A percentile compares a stretch with the other conserved stretches of the same genome.
phyloP scores from a whole-genome alignment of 2,888 invertebrate species.

The Cinara cedri region DNA sequence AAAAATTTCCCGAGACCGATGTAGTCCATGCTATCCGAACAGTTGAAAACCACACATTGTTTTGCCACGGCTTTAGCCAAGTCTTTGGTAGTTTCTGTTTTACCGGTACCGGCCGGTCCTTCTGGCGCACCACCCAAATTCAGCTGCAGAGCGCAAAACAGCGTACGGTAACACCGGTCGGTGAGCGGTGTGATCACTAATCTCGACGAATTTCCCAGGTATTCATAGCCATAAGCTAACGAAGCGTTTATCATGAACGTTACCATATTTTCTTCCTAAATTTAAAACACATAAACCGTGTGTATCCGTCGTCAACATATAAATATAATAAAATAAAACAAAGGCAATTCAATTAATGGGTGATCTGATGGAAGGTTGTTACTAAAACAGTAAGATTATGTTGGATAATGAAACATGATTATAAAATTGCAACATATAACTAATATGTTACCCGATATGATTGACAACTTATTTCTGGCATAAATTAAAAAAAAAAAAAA shows the following conservation, averaged over 20 bases:
- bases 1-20: constrained; percentile 95
- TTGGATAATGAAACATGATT: too few relatives aligned
- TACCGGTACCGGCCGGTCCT: constrained; percentile 87
- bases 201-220: constrained; percentile 85
- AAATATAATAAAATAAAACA: too few relatives aligned
- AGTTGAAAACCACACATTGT: constrained; percentile 96
- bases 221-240: constrained; percentile 90
- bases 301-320: too few relatives aligned
- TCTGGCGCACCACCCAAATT: constrained; percentile 77
- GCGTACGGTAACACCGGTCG: constrained; percentile 88
- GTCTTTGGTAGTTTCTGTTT: constrained; percentile 93
- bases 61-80: constrained; percentile 94
- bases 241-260: constrained; percentile 90
- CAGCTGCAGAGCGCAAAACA: constrained; percentile 84
- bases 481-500: too few relatives aligned
- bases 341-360: too few relatives aligned
- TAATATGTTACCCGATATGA: too few relatives aligned
- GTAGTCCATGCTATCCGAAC: constrained; percentile 91
- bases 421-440: too few relatives aligned
- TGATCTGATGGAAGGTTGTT: too few relatives aligned
- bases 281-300: not conserved
- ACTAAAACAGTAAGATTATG: too few relatives aligned
- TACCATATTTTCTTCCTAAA: constrained; percentile 68
- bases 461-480: too few relatives aligned
- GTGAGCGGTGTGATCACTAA: constrained; percentile 95